These are phyloP conservation scores for Heliconius eleuchia DNA, from an alignment of 1,140 invertebrate species.

Conservation along the genomic window DNA sequence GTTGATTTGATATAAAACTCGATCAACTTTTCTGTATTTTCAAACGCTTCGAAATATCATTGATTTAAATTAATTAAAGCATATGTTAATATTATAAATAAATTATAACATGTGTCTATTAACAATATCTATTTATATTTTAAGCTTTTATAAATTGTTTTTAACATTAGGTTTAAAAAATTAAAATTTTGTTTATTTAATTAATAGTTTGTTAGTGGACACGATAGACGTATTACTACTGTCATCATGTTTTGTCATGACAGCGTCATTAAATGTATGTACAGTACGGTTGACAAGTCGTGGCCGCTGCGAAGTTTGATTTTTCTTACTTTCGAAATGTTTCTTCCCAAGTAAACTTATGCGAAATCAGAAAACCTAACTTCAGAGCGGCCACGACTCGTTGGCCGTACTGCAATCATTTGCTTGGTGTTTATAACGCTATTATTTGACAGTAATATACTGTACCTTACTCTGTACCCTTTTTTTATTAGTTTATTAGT, in stretches of 20 bases:
- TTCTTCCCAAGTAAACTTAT: too few relatives aligned
- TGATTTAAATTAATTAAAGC: conserved; percentile 19
- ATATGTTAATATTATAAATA: conserved; percentile 19
- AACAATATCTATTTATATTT: conserved; percentile 19
- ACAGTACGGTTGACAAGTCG: too few relatives aligned
- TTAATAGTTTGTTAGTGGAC: conserved; percentile 24
- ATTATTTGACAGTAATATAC: neutral
- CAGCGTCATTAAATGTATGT: conserved; percentile 6
- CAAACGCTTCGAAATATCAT: conserved; percentile 8
- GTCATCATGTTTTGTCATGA: conserved; percentile 20
- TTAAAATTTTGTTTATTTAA: neutral
- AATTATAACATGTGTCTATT: conserved; percentile 18
- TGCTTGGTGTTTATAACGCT: conserved; percentile 23
- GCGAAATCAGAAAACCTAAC: too few relatives aligned
- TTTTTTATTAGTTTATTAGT: neutral
- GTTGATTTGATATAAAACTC: conserved; percentile 1
- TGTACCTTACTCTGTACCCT: neutral
- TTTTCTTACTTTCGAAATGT: too few relatives aligned
- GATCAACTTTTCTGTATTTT: neutral
- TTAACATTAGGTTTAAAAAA: conserved; percentile 18
- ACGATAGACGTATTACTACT: conserved; percentile 12
- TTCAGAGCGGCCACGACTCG: too few relatives aligned
- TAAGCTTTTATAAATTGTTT: neutral
- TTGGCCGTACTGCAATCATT: neutral
- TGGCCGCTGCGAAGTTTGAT: too few relatives aligned